A percentile compares a stretch with the other conserved stretches of the same genome.
phyloP scores from a whole-genome alignment of 2,113 vertebrate genomes.

The Salvelinus fontinalis region DNA sequence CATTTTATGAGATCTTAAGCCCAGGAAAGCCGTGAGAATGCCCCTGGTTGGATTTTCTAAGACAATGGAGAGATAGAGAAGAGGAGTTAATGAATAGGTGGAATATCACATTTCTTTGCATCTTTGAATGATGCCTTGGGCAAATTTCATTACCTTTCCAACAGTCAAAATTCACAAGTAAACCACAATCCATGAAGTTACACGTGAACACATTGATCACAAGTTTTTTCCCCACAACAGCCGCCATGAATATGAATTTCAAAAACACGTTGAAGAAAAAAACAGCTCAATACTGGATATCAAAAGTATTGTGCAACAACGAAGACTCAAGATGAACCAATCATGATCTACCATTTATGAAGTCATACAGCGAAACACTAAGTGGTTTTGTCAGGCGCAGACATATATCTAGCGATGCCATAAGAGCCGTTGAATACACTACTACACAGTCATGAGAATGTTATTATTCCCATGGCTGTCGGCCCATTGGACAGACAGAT shows the following conservation, averaged over 20 bases:
- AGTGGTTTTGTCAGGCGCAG: conserved; percentile 41
- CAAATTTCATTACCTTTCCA: conserved; percentile 37
- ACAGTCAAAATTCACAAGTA: neutral
- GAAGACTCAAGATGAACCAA: too few species aligned
- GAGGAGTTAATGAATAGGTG: conserved; percentile 31
- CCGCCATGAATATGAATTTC: neutral
- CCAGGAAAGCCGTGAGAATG: conserved; percentile 63
- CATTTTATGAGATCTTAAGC: conserved; percentile 79
- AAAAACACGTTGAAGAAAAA: neutral
- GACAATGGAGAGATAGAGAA: conserved; percentile 61
- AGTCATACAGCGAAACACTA: conserved; percentile 26
- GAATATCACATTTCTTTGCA: conserved; percentile 59
- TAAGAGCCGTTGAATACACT: conserved; percentile 22
- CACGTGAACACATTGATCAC: neutral
- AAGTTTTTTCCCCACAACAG: neutral
- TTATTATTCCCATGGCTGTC: neutral
- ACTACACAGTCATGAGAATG: neutral
- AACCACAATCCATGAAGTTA: conserved; percentile 5
- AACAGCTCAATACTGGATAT: neutral
- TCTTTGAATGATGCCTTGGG: conserved; percentile 50
- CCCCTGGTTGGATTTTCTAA: conserved; percentile 61
- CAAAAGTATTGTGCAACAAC: too few species aligned
- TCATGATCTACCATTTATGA: neutral
- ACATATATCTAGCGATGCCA: conserved; percentile 16
- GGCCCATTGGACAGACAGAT: neutral